Conservation (phyloP, 1,140 invertebrate species). For the Stenopsyche tienmushanensis region DNA sequence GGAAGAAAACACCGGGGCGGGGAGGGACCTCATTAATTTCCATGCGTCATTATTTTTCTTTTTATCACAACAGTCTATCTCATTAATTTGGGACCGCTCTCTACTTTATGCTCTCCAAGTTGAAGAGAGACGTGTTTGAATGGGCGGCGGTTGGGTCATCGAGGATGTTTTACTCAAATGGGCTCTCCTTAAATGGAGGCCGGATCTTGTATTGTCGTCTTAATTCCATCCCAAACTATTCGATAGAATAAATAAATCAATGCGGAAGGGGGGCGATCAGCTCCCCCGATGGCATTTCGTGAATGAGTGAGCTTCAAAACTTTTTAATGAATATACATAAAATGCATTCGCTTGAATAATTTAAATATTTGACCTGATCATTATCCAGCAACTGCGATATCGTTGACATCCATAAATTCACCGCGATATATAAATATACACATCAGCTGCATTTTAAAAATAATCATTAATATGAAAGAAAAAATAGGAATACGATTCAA, state of each 20-base stretch:
- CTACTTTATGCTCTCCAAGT: conserved; percentile 30
- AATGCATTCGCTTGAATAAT: too few relatives aligned
- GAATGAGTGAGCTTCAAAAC: too few relatives aligned
- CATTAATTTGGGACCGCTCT: conserved; percentile 41
- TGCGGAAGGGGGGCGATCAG: too few relatives aligned
- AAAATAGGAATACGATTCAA: too few relatives aligned
- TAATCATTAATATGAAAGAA: too few relatives aligned
- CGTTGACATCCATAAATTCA: too few relatives aligned
- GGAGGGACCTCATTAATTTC: conserved; percentile 40
- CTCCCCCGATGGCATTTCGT: conserved; percentile 1
- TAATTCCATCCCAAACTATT: conserved; percentile 11
- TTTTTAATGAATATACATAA: too few relatives aligned
- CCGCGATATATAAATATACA: too few relatives aligned
- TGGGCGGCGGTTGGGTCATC: conserved; percentile 24
- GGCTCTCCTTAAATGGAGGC: conserved; percentile 11
- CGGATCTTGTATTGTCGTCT: conserved; percentile 20
- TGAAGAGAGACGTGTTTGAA: conserved; percentile 27
- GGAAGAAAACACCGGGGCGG: conserved; percentile 18
- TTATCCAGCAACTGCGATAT: too few relatives aligned
- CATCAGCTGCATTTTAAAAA: too few relatives aligned
- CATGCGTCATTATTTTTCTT: conserved; percentile 43
- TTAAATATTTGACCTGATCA: too few relatives aligned
- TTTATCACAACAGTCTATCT: conserved; percentile 43
- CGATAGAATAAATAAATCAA: not conserved
- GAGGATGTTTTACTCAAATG: conserved; percentile 26